A percentile compares a stretch with the other conserved stretches of the same genome.
Conservation (phyloP, 2,113 vertebrate species). For the Arizona elegans region DNA sequence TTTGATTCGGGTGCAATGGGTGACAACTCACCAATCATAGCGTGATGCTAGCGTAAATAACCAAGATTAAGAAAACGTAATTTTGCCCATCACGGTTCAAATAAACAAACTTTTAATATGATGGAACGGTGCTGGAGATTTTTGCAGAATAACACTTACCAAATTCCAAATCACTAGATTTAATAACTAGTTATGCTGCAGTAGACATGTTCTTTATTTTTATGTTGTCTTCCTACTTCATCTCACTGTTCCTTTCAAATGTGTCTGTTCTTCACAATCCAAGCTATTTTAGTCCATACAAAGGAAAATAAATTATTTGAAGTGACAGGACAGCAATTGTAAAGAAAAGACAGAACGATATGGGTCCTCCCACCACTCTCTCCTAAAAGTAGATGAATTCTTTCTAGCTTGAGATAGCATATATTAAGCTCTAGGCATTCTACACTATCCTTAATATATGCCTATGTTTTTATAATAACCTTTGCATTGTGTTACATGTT, state of each 20-base stretch:
- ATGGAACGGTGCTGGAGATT: slow-evolving; percentile 10
- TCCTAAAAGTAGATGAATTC: slow-evolving; percentile 3
- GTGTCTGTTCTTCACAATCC: not conserved
- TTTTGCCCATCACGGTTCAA: slow-evolving; percentile 23
- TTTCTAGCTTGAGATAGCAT: slow-evolving; percentile 23
- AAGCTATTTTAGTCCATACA: slow-evolving; percentile 32
- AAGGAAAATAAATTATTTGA: not conserved
- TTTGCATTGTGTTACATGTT: slow-evolving; percentile 6
- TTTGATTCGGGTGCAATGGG: not conserved
- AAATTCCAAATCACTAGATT: slow-evolving; percentile 37
- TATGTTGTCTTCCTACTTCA: not conserved
- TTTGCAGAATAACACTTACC: not conserved
- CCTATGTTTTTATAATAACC: slow-evolving; percentile 31
- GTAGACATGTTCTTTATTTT: not conserved
- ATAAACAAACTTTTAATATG: slow-evolving; percentile 21
- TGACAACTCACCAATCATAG: not conserved
- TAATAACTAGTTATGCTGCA: slow-evolving; percentile 9
- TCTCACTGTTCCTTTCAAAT: not conserved
- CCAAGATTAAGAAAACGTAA: not conserved
- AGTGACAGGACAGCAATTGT: slow-evolving; percentile 18
- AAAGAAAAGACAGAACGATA: not conserved
- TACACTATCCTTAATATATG: slow-evolving; percentile 29
- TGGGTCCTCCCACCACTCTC: slow-evolving; percentile 6
- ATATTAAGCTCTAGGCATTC: slow-evolving; percentile 42
- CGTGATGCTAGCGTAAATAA: not conserved